Conservation (phyloP, 1,140 invertebrate genomes). For the Pseudomyrmex sp. region DNA sequence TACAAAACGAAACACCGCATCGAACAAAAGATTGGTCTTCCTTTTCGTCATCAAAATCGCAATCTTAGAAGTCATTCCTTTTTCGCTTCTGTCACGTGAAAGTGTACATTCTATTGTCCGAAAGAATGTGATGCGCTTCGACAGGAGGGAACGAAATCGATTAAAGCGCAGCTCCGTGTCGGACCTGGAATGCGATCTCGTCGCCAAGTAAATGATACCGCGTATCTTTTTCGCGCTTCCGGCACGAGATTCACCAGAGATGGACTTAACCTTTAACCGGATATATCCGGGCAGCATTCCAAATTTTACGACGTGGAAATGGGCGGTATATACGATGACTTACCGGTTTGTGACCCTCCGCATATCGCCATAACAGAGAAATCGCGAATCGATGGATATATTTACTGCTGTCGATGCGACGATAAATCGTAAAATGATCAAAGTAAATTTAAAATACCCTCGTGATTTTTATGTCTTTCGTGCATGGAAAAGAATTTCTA, state of each 20-base stretch:
- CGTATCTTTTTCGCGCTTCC: slow-evolving; percentile 54
- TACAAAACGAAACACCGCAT: not conserved
- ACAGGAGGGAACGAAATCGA: slow-evolving; percentile 51
- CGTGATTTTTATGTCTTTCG: slow-evolving; percentile 46
- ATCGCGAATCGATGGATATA: slow-evolving; percentile 53
- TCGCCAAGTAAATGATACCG: slow-evolving; percentile 38
- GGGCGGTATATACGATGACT: slow-evolving; percentile 39
- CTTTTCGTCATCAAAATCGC: slow-evolving; percentile 16
- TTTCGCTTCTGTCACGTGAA: slow-evolving; percentile 4
- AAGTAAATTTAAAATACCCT: slow-evolving; percentile 40
- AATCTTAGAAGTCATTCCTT: slow-evolving; percentile 37
- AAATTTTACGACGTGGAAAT: slow-evolving; percentile 68
- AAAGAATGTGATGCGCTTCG: slow-evolving; percentile 37
- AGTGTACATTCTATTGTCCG: slow-evolving; percentile 50
- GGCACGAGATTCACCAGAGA: slow-evolving; percentile 11
- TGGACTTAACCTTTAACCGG: slow-evolving; percentile 65
- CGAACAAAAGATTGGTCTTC: not conserved
- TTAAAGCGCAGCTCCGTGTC: slow-evolving; percentile 42
- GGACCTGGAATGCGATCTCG: slow-evolving; percentile 41
- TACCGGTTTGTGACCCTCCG: slow-evolving; percentile 1
- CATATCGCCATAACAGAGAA: slow-evolving; percentile 50
- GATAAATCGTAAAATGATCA: slow-evolving; percentile 40
- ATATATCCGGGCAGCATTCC: slow-evolving; percentile 67
- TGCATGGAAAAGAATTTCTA: slow-evolving; percentile 3
- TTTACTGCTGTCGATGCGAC: slow-evolving; percentile 47